Evolutionary conservation across 1,140 invertebrate genomes (phyloP).

Genomic region (Phthorimaea operculella): DNA sequence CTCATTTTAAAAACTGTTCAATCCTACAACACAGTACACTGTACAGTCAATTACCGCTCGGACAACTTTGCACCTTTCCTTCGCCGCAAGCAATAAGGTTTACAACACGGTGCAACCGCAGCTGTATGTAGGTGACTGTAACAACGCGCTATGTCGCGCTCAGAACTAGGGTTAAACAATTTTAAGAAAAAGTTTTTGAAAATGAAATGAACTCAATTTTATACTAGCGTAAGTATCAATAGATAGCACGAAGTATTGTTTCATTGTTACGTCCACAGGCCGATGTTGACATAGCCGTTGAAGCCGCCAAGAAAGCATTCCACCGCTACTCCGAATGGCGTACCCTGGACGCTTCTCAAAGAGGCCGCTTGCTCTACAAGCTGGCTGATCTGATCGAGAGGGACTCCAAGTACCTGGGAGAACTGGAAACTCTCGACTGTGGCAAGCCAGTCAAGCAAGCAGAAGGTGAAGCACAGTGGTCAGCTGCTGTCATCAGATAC

Average conservation of each 20-base stretch:
- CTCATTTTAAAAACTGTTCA: no score
- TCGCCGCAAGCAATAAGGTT: no score
- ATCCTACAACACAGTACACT: no score
- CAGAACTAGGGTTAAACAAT: no score
- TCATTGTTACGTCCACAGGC: constrained; percentile 46
- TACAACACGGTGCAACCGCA: no score
- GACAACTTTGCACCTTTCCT: no score
- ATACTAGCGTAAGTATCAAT: no score
- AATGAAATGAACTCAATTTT: no score
- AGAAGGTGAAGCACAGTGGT: constrained; percentile 69
- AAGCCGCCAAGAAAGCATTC: constrained; percentile 82
- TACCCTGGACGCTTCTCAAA: constrained; percentile 75
- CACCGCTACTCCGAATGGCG: constrained; percentile 78
- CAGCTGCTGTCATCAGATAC: constrained; percentile 71
- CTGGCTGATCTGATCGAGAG: constrained; percentile 79
- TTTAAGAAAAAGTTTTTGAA: no score
- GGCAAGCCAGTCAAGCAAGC: constrained; percentile 76
- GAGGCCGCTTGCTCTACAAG: constrained; percentile 68
- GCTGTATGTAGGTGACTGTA: no score
- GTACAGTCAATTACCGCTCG: no score
- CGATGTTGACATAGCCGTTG: constrained; percentile 85
- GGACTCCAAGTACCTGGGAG: constrained; percentile 74
- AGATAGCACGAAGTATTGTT: background rate
- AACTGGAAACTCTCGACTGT: constrained; percentile 78
- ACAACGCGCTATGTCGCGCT: no score